Evolutionary conservation across 1,140 invertebrate genomes (phyloP).

Genomic region (Oryctes rhinoceros): DNA sequence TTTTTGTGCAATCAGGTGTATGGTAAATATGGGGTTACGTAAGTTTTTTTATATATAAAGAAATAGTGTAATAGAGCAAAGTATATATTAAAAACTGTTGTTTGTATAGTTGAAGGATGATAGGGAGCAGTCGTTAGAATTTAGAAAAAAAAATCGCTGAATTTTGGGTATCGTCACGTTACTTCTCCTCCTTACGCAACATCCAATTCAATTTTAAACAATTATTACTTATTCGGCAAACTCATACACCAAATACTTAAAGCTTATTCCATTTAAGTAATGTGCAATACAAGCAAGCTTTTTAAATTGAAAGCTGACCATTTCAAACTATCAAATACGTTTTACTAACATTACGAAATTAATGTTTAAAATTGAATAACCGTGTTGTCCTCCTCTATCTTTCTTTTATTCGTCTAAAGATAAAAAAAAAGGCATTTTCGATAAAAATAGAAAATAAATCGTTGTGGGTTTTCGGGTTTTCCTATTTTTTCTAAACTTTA

Average conservation of each 20-base stretch:
- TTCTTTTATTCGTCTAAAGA: not conserved
- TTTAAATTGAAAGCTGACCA: no score
- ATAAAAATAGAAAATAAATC: not conserved
- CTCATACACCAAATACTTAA: no score
- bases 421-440: not conserved
- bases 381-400: not conserved
- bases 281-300: no score
- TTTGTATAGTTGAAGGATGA: slow-evolving; percentile 45
- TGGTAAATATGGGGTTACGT: slow-evolving; percentile 52
- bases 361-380: no score
- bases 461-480: not conserved
- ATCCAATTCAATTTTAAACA: no score
- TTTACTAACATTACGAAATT: no score
- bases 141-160: slow-evolving; percentile 48
- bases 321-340: no score
- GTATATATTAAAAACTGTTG: slow-evolving; percentile 42
- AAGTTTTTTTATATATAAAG: slow-evolving; percentile 49
- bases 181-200: no score
- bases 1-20: slow-evolving; percentile 62
- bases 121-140: slow-evolving; percentile 57
- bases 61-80: slow-evolving; percentile 33
- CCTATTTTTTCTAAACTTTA: slow-evolving; percentile 55
- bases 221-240: no score
- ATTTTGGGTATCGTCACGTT: not conserved
- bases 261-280: no score